Conservation (phyloP, 2,888 invertebrate genomes). For the Tenodera sinensis region DNA sequence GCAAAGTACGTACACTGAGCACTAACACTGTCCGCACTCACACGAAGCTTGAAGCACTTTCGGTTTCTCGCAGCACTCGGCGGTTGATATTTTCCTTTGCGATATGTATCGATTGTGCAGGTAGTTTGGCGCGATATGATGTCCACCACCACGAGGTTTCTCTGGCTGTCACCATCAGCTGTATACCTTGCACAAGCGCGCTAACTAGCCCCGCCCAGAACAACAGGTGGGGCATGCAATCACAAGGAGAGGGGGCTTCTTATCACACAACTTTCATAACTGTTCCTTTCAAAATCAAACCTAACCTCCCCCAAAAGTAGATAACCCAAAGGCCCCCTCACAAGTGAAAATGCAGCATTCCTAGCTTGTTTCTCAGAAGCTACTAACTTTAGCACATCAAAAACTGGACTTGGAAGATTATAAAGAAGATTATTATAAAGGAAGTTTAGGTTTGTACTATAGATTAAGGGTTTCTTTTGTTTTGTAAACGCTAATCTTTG, state of each 20-base stretch:
- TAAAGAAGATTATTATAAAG: too few species aligned
- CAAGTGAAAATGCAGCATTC: too few species aligned
- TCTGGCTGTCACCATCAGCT: neutral
- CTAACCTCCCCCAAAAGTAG: too few species aligned
- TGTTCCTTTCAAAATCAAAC: neutral
- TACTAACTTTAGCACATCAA: too few species aligned
- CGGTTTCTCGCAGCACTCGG: too few species aligned
- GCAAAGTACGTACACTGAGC: neutral
- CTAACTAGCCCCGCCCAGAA: neutral
- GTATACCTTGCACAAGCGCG: neutral
- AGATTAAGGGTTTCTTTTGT: too few species aligned
- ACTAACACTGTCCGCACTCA: too few species aligned
- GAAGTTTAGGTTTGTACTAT: too few species aligned
- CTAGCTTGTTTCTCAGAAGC: too few species aligned
- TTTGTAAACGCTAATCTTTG: too few species aligned
- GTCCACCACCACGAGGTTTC: neutral
- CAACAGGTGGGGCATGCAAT: neutral
- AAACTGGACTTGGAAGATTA: too few species aligned
- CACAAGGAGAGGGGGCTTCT: neutral
- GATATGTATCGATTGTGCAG: neutral
- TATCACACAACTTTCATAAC: neutral
- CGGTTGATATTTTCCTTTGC: neutral
- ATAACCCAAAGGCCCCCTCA: too few species aligned
- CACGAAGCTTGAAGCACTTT: neutral
- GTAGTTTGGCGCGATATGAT: neutral